Percentiles rank a stretch among this genome's conserved stretches.
These are phyloP conservation scores for Drosophila hawaiiensis DNA, from an alignment of 2,888 invertebrate genomes.

Conservation along the genomic window DNA sequence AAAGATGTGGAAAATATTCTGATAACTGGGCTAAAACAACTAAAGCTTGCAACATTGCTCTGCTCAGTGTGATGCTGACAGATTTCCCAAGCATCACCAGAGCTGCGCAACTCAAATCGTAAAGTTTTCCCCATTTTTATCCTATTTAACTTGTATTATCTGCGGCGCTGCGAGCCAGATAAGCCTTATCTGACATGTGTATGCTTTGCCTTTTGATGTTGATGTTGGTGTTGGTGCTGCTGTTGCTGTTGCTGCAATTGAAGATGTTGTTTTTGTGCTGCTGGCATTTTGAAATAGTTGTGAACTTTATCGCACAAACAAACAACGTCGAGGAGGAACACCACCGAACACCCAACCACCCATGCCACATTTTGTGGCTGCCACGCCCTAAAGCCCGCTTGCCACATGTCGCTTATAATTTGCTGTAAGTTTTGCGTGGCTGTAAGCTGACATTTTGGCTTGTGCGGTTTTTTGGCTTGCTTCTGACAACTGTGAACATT, in stretches of 20 bases:
- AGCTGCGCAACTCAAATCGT: conserved; percentile 17
- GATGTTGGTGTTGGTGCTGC: conserved; percentile 21
- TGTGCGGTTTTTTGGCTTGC: conserved; percentile 50
- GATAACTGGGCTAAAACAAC: conserved; percentile 60
- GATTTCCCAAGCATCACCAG: conserved; percentile 24
- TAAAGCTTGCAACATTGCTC: conserved; percentile 50
- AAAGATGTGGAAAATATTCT: conserved; percentile 34
- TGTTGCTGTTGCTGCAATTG: conserved; percentile 16
- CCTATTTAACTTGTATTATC: conserved; percentile 74
- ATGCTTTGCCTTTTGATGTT: conserved; percentile 47
- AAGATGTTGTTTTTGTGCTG: conserved; percentile 26
- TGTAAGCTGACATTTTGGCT: conserved; percentile 64
- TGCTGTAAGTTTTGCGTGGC: conserved; percentile 59
- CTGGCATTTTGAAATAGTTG: conserved; percentile 71
- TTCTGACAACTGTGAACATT: conserved; percentile 37
- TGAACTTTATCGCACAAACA: conserved; percentile 66
- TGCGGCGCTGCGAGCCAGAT: conserved; percentile 57
- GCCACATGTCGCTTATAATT: conserved; percentile 75
- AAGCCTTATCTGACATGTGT: conserved; percentile 71
- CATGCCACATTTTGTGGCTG: conserved; percentile 61
- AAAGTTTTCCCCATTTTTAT: conserved; percentile 54
- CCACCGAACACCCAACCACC: conserved; percentile 14
- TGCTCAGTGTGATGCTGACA: conserved; percentile 26
- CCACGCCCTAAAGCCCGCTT: conserved; percentile 39
- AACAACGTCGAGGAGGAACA: conserved; percentile 20